Evolutionary conservation across 2,797 vertebrate species (phyloP).

Genomic region (Acridotheres tristis): DNA sequence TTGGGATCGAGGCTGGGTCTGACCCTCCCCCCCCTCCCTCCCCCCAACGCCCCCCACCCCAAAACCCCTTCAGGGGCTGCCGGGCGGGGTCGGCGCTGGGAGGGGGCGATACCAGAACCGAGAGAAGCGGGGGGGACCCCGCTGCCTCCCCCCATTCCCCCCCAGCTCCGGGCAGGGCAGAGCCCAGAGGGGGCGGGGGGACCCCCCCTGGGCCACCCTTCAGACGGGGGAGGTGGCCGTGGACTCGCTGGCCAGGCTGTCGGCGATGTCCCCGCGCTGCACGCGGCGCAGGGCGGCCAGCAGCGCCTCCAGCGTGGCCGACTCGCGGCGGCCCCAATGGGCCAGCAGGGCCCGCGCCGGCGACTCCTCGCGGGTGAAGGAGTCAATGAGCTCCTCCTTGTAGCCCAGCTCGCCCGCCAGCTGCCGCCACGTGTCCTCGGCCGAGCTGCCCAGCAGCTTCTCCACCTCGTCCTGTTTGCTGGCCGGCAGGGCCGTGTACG

Average conservation of each 20-base stretch:
- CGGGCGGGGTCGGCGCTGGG: background rate
- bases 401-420: conserved; percentile 93
- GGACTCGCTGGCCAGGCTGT: conserved; percentile 86
- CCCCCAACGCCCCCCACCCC: no score
- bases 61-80: background rate
- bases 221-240: conserved; percentile 89
- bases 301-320: conserved; percentile 87
- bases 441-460: conserved; percentile 82
- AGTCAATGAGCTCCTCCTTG: conserved; percentile 88
- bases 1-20: no score
- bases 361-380: conserved; percentile 87
- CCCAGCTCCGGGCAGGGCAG: no score
- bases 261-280: conserved; percentile 90
- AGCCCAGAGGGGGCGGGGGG: background rate
- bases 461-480: conserved; percentile 86
- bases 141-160: no score
- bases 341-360: conserved; percentile 87
- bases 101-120: no score
- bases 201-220: background rate
- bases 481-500: conserved; percentile 76
- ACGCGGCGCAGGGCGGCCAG: conserved; percentile 89
- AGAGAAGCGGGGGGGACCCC: no score
- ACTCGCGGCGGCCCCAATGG: conserved; percentile 90
- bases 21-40: no score
- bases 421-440: conserved; percentile 90